A percentile compares a stretch with the other conserved stretches of the same genome.
These are phyloP conservation scores for Pterocles burchelli DNA, from an alignment of 2,113 vertebrate species.

Conservation along the genomic window DNA sequence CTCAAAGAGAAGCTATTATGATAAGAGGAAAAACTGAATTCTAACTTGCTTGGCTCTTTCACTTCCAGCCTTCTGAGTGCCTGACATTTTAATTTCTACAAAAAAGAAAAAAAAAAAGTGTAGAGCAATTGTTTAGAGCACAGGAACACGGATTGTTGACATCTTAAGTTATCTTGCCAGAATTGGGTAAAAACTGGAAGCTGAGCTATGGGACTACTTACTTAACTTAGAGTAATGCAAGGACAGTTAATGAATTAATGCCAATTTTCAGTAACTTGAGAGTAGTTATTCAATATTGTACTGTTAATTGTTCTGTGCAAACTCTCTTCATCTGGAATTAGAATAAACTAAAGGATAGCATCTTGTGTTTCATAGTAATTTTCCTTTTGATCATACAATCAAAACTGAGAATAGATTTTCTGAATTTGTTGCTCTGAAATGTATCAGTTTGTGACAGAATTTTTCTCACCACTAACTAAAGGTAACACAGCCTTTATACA, in stretches of 20 bases:
- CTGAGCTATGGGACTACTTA: neutral
- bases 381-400: neutral
- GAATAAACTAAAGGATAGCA: neutral
- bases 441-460: neutral
- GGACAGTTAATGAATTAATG: neutral
- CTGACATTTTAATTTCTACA: neutral
- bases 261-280: neutral
- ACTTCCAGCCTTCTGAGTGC: neutral
- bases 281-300: neutral
- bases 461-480: neutral
- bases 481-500: rapidly evolving
- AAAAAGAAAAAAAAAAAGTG: neutral
- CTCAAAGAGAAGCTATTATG: neutral
- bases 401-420: neutral
- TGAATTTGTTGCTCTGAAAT: neutral
- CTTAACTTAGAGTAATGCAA: neutral
- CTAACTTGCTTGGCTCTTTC: neutral
- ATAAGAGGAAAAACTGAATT: neutral
- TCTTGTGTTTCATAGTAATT: neutral
- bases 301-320: neutral
- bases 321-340: neutral
- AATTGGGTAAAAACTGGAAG: neutral
- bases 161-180: neutral
- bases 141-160: neutral
- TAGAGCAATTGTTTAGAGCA: neutral